Evolutionary conservation across 1,140 invertebrate species (phyloP).

Genomic region (Campoletis sonorensis): DNA sequence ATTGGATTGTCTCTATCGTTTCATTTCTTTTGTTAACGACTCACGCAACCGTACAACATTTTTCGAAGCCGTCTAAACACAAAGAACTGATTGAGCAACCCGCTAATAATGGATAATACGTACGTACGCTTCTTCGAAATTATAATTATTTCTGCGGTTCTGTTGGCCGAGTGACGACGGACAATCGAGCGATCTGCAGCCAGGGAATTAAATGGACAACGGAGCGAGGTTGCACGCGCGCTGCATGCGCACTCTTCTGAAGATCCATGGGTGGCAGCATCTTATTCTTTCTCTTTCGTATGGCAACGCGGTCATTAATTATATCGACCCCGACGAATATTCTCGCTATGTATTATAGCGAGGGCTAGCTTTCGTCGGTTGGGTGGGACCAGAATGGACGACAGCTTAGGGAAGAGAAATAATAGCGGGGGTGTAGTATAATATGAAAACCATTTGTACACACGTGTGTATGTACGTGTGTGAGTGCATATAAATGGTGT

Average conservation of each 20-base stretch:
- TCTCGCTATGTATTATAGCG: neutral
- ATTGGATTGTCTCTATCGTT: conserved; percentile 48
- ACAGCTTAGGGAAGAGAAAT: conserved; percentile 41
- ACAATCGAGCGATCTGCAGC: conserved; percentile 16
- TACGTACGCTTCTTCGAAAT: conserved; percentile 43
- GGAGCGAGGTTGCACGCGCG: conserved; percentile 1
- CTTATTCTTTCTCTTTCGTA: conserved; percentile 42
- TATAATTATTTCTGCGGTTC: conserved; percentile 49
- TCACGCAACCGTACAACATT: conserved; percentile 27
- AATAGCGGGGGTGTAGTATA: conserved; percentile 33
- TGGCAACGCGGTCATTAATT: conserved; percentile 49
- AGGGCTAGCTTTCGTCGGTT: conserved; percentile 33
- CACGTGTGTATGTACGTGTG: neutral
- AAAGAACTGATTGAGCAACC: neutral
- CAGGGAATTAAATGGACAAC: conserved; percentile 9
- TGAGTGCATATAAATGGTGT: conserved; percentile 7
- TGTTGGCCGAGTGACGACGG: conserved; percentile 11
- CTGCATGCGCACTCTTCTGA: neutral
- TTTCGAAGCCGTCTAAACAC: conserved; percentile 5
- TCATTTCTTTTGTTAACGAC: conserved; percentile 31
- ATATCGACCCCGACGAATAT: conserved; percentile 42
- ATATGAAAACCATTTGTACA: neutral
- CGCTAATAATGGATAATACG: conserved; percentile 32
- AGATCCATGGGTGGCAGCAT: conserved; percentile 46
- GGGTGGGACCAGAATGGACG: conserved; percentile 20